Conservation (phyloP, 2,113 vertebrate genomes). For the Syngnathus typhle region DNA sequence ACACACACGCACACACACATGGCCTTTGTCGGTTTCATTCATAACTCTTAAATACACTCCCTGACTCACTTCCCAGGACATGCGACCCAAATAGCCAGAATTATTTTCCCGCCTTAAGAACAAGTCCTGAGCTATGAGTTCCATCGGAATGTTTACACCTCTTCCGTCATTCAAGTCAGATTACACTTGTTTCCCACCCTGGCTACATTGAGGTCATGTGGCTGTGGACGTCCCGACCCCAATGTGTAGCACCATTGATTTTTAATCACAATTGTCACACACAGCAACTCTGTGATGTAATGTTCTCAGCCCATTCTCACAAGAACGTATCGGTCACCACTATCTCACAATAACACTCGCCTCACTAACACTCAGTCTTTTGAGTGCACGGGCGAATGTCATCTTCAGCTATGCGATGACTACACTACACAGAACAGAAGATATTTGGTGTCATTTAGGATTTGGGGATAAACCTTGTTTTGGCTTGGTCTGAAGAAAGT, state of each 20-base stretch:
- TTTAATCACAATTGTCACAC: neutral
- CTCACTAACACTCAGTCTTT: too few species aligned
- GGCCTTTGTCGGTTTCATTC: conserved; percentile 48
- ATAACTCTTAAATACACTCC: conserved; percentile 45
- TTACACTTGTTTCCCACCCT: neutral
- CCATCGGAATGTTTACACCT: neutral
- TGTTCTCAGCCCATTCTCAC: neutral
- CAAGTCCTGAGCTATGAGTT: neutral
- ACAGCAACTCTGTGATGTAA: neutral
- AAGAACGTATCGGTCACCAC: neutral
- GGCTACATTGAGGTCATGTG: neutral
- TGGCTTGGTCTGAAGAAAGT: neutral
- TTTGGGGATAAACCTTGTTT: neutral
- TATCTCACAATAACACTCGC: neutral
- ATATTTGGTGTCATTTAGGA: neutral
- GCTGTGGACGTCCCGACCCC: neutral
- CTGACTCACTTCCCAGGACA: conserved; percentile 48
- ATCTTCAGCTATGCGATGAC: neutral
- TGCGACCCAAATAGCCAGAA: neutral
- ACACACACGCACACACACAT: conserved; percentile 4
- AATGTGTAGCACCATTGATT: neutral
- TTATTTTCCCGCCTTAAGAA: neutral
- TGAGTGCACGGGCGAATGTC: too few species aligned
- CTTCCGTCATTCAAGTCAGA: neutral
- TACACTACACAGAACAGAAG: neutral